Conservation (phyloP, 2,113 vertebrate genomes). For the Marmota monax region DNA sequence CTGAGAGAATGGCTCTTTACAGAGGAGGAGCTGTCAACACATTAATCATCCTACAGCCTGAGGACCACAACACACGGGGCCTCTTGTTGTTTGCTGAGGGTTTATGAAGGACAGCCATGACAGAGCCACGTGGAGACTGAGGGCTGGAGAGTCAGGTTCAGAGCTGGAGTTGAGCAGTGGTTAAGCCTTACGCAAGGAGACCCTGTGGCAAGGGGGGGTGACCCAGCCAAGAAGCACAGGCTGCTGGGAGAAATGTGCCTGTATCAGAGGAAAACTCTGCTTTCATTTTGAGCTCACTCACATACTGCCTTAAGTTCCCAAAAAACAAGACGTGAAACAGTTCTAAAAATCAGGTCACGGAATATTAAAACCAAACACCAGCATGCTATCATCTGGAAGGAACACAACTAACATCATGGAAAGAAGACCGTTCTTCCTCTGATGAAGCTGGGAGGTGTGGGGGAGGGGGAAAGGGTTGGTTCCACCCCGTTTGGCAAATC, state of each 20-base stretch:
- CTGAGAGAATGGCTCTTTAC: neutral
- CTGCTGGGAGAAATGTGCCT: fast-evolving
- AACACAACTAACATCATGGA: neutral
- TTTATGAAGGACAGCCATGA: neutral
- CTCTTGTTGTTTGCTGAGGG: neutral
- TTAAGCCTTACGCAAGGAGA: neutral
- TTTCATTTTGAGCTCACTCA: neutral
- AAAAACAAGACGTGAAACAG: neutral
- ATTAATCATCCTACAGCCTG: neutral
- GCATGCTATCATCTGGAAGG: neutral
- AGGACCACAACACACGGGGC: neutral
- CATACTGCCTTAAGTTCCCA: neutral
- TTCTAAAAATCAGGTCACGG: neutral
- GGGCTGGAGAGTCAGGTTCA: neutral
- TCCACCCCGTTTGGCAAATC: neutral
- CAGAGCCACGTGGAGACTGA: neutral
- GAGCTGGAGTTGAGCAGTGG: neutral
- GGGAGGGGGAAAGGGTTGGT: no score
- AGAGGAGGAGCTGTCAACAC: neutral
- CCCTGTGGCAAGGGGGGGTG: fast-evolving
- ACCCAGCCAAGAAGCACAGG: fast-evolving
- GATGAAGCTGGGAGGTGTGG: neutral
- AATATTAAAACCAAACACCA: neutral
- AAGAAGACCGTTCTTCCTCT: neutral
- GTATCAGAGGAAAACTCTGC: neutral